Base-by-base conservation (phyloP, 1,140 invertebrate genomes). In the Listronotus bonariensis region DNA sequence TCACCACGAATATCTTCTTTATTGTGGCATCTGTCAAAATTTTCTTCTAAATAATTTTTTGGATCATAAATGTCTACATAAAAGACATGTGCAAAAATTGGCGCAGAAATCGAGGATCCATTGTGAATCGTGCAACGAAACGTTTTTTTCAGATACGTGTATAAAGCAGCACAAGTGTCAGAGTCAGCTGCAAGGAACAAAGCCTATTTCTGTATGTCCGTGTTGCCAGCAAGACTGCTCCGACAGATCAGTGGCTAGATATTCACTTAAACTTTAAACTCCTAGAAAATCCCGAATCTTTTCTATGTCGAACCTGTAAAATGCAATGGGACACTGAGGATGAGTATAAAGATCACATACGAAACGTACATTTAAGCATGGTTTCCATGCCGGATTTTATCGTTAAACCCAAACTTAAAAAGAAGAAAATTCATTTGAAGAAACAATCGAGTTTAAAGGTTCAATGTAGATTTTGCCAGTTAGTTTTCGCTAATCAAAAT, bases 401-500 rank as follows among this genome's bases (percentile, higher is more conserved):
- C 11, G 8, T 36, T 36, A 8, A 12, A 12, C 34, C 34, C 2
- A 36, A 36, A 36, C 8, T 12, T 36, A 36, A 36, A 12, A 36
- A 36, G 8, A 36, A n/a, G n/a, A n/a, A n/a, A n/a, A n/a, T n/a
- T n/a, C n/a, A n/a, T n/a, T n/a, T n/a, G n/a, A n/a, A n/a, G n/a
- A n/a, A n/a, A n/a, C n/a, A n/a, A n/a, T n/a, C n/a, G n/a, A n/a
- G n/a, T 36, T 14, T 1, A 34, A 54, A 38, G 15, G 6, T 36
- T 3, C 2, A 1, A 17, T 65, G 62, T 41, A 43, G 14, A 17
- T 49, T 46, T 20, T 67, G 59, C 17, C 11, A 41, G 0, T 9
- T 45, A 11, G 32, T 9, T 15, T 62, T 62, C 12, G 3, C 32
- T 1, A 62, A 45, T 17, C 11, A 53, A 45, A 62, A 62, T 31